A percentile compares a stretch with the other conserved stretches of the same genome.
These are phyloP conservation scores for Colletes latitarsis DNA, from an alignment of 1,140 invertebrate species.

Conservation along the genomic window DNA sequence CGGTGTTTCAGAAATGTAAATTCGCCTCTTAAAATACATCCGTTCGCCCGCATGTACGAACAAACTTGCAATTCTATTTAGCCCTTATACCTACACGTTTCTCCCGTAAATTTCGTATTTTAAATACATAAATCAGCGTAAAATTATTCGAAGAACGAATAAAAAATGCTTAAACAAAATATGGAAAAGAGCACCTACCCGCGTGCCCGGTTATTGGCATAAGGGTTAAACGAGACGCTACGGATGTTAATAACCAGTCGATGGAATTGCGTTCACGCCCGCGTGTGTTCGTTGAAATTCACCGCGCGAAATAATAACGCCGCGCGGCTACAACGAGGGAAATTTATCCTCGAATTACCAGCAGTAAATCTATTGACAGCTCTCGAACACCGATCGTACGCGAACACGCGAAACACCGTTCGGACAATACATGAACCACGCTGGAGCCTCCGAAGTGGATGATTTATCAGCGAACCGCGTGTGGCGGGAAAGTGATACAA, in stretches of 20 bases:
- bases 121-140: too few relatives aligned
- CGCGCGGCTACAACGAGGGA: constrained; percentile 61
- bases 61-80: too few relatives aligned
- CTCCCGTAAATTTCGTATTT: too few relatives aligned
- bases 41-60: too few relatives aligned
- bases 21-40: too few relatives aligned
- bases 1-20: not conserved
- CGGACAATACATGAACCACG: constrained; percentile 65
- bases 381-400: not conserved
- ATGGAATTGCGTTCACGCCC: not conserved
- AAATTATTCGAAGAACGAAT: too few relatives aligned
- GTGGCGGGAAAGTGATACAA: constrained; percentile 78
- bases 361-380: constrained; percentile 65
- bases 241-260: not conserved
- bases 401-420: not conserved
- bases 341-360: constrained; percentile 77
- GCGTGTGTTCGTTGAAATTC: constrained; percentile 34
- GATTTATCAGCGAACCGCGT: constrained; percentile 75
- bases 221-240: too few relatives aligned
- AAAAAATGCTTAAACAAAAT: too few relatives aligned
- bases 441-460: constrained; percentile 59
- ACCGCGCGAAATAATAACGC: constrained; percentile 63
- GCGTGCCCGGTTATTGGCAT: too few relatives aligned
- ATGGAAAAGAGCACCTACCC: too few relatives aligned
- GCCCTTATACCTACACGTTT: too few relatives aligned